A percentile compares a stretch with the other conserved stretches of the same genome.
Evolutionary conservation across 2,113 vertebrate genomes (phyloP).

Genomic region (Microtus montanus): DNA sequence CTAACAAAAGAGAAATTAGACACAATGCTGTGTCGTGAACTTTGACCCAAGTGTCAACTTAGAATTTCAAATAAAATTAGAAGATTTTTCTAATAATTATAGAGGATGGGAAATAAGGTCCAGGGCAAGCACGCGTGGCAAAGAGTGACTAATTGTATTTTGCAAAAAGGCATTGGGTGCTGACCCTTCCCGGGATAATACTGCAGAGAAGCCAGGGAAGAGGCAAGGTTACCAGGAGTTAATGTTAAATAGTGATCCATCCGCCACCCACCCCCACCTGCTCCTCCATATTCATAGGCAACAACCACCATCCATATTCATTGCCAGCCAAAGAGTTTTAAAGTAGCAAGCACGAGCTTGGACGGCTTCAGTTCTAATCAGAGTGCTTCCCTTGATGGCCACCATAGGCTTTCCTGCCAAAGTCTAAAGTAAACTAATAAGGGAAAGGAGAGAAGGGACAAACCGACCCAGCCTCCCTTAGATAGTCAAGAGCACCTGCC

Average conservation of each 20-base stretch:
- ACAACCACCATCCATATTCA: slow-evolving; percentile 84
- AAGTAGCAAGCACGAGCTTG: slow-evolving; percentile 73
- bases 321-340: slow-evolving; percentile 80
- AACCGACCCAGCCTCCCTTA: neutral
- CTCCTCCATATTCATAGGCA: slow-evolving; percentile 87
- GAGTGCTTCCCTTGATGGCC: neutral
- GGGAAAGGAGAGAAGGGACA: neutral
- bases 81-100: slow-evolving; percentile 88
- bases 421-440: slow-evolving; percentile 30
- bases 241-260: slow-evolving; percentile 83
- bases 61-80: slow-evolving; percentile 88
- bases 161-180: slow-evolving; percentile 75
- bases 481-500: neutral
- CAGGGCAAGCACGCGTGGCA: slow-evolving; percentile 80
- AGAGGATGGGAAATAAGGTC: slow-evolving; percentile 84
- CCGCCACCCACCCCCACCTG: neutral
- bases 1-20: slow-evolving; percentile 86
- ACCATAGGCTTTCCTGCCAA: neutral
- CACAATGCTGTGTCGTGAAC: slow-evolving; percentile 76
- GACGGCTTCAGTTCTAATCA: slow-evolving; percentile 75
- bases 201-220: slow-evolving; percentile 66
- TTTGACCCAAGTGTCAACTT: slow-evolving; percentile 82
- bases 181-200: slow-evolving; percentile 77
- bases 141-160: slow-evolving; percentile 85
- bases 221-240: slow-evolving; percentile 83